These are phyloP conservation scores for Erpetoichthys calabaricus DNA, from an alignment of 2,797 vertebrate species.

Conservation along the genomic window DNA sequence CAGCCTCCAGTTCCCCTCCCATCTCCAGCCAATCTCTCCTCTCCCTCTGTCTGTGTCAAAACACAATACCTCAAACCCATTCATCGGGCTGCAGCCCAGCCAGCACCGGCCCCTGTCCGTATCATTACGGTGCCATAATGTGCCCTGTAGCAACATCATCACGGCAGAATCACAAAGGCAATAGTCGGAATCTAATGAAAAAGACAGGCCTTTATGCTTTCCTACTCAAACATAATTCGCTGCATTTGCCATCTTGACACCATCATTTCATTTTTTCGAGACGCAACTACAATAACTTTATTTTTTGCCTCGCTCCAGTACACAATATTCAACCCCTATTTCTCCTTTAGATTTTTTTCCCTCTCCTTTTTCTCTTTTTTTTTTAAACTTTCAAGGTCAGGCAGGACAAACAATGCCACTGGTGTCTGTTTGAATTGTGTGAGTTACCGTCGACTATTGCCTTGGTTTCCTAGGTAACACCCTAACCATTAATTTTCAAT, in stretches of 20 bases:
- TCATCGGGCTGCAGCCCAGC: slow-evolving; percentile 20
- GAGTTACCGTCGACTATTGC: slow-evolving; percentile 72
- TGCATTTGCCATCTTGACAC: slow-evolving; percentile 47
- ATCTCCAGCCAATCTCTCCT: slow-evolving; percentile 46
- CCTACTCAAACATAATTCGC: slow-evolving; percentile 48
- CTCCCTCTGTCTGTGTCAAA: slow-evolving; percentile 34
- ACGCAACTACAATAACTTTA: slow-evolving; percentile 51
- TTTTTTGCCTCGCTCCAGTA: slow-evolving; percentile 41
- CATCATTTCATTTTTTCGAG: slow-evolving; percentile 30
- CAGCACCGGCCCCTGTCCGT: slow-evolving; percentile 36
- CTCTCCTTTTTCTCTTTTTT: slow-evolving; percentile 42
- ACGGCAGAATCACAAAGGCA: slow-evolving; percentile 46
- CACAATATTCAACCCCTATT: slow-evolving; percentile 53
- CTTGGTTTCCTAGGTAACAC: slow-evolving; percentile 88
- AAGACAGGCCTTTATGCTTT: slow-evolving; percentile 41
- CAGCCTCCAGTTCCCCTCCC: slow-evolving; percentile 20
- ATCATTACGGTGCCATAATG: slow-evolving; percentile 35
- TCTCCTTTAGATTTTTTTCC: slow-evolving; percentile 43
- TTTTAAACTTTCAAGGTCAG: slow-evolving; percentile 94
- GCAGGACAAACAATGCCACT: slow-evolving; percentile 90
- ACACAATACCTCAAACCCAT: slow-evolving; percentile 47
- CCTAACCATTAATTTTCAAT: slow-evolving; percentile 99
- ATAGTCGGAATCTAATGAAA: slow-evolving; percentile 40
- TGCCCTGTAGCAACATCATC: slow-evolving; percentile 47
- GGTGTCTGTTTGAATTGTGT: slow-evolving; percentile 82